These are phyloP conservation scores for Drosophila pullipes DNA, from an alignment of 2,888 invertebrate genomes.

Conservation along the genomic window DNA sequence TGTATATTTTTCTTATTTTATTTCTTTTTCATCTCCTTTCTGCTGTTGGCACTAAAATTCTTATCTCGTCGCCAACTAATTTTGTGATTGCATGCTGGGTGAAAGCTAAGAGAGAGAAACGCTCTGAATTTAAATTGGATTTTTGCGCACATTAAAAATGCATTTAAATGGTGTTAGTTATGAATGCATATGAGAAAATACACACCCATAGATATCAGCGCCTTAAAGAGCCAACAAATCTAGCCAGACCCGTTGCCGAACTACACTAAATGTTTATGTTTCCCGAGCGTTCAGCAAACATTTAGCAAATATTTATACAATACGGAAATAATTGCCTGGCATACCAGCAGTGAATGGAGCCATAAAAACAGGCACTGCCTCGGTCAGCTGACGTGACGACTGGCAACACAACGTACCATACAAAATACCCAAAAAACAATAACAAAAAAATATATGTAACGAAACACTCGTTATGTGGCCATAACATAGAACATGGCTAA, in stretches of 20 bases:
- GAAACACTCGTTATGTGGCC: slow-evolving; percentile 69
- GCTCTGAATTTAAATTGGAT: slow-evolving; percentile 85
- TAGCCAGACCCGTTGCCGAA: slow-evolving; percentile 16
- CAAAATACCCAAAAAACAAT: slow-evolving; percentile 19
- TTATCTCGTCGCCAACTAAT: slow-evolving; percentile 80
- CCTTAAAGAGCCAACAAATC: slow-evolving; percentile 19
- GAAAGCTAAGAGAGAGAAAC: slow-evolving; percentile 55
- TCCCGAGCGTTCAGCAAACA: slow-evolving; percentile 78
- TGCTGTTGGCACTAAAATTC: slow-evolving; percentile 67
- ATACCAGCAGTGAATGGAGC: slow-evolving; percentile 58
- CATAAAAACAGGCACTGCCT: slow-evolving; percentile 57
- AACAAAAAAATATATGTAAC: slow-evolving; percentile 50
- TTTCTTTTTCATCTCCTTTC: slow-evolving; percentile 14
- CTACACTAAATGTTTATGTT: slow-evolving; percentile 79
- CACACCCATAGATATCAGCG: not conserved
- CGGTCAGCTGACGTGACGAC: slow-evolving; percentile 70
- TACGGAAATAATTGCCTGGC: slow-evolving; percentile 71
- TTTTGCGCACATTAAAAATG: slow-evolving; percentile 83
- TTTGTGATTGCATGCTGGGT: slow-evolving; percentile 74
- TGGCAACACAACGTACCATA: slow-evolving; percentile 47
- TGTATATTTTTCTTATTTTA: slow-evolving; percentile 3
- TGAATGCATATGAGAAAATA: slow-evolving; percentile 75
- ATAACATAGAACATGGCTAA: slow-evolving; percentile 81
- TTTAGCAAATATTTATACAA: slow-evolving; percentile 70
- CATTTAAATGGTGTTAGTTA: slow-evolving; percentile 76